phyloP scores from a whole-genome alignment of 2,888 invertebrate genomes.

The Drosophila antonietae region DNA sequence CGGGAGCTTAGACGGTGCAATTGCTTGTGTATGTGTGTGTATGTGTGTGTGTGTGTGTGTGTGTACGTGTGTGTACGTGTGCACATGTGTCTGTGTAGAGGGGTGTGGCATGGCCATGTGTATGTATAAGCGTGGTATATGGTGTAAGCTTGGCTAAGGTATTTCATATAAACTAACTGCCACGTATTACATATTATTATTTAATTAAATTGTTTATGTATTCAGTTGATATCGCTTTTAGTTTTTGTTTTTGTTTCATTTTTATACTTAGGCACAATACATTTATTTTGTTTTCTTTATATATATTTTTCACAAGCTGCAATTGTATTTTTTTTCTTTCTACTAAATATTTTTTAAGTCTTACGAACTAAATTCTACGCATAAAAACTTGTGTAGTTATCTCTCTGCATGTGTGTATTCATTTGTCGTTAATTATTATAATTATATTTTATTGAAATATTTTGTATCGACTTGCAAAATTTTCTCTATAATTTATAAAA shows the following conservation, averaged over 20 bases:
- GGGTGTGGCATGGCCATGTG: constrained; percentile 36
- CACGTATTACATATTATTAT: constrained; percentile 22
- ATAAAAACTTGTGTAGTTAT: constrained; percentile 66
- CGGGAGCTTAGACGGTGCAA: constrained; percentile 72
- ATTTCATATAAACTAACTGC: constrained; percentile 49
- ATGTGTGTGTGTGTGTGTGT: constrained; percentile 1
- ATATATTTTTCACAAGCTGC: constrained; percentile 30
- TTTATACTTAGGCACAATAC: constrained; percentile 78
- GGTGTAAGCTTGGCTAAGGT: constrained; percentile 65
- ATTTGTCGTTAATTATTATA: constrained; percentile 32
- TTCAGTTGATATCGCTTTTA: constrained; percentile 37
- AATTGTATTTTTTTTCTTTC: constrained; percentile 34
- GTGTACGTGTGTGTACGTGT: constrained; percentile 16
- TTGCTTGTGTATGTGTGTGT: constrained; percentile 41
- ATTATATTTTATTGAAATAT: constrained; percentile 52
- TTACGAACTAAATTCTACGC: constrained; percentile 69
- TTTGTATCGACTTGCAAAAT: constrained; percentile 56
- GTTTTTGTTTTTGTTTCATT: not conserved
- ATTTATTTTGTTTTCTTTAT: constrained; percentile 67
- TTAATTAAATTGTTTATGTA: constrained; percentile 37
- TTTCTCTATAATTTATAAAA: constrained; percentile 70
- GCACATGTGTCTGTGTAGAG: not conserved
- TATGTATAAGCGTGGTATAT: constrained; percentile 26
- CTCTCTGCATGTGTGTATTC: constrained; percentile 27
- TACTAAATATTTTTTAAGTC: constrained; percentile 54